A percentile compares a stretch with the other conserved stretches of the same genome.
Evolutionary conservation across 1,140 invertebrate species (phyloP).

Genomic region (Grapholita molesta): DNA sequence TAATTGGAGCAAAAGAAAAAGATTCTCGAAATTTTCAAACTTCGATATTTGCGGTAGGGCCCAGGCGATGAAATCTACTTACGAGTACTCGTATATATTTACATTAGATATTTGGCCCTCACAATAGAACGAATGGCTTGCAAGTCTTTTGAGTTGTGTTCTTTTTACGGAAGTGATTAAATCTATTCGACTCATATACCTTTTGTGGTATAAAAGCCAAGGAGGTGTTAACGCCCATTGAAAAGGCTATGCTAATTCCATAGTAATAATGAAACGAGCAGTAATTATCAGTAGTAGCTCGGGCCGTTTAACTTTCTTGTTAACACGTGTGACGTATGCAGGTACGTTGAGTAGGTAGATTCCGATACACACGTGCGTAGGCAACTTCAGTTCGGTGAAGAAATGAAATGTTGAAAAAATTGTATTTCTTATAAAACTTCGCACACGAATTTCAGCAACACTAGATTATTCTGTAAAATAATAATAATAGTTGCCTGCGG

Average conservation of each 20-base stretch:
- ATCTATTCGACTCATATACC: not conserved
- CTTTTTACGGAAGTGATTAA: not conserved
- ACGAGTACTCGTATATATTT: too few species aligned
- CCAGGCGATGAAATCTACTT: too few species aligned
- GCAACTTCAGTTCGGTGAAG: not conserved
- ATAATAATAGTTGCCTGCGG: too few species aligned
- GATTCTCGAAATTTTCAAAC: too few species aligned
- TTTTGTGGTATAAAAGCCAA: not conserved
- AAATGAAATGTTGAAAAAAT: too few species aligned
- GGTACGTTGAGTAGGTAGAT: not conserved
- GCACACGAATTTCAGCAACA: too few species aligned
- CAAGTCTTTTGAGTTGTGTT: not conserved
- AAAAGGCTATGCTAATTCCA: constrained; percentile 45
- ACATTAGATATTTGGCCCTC: too few species aligned
- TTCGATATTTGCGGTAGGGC: too few species aligned
- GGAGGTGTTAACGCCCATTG: constrained; percentile 28
- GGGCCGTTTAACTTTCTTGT: not conserved
- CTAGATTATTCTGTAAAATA: too few species aligned
- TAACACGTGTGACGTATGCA: not conserved
- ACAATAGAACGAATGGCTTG: too few species aligned
- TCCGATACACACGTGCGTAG: not conserved
- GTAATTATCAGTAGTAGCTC: constrained; percentile 13
- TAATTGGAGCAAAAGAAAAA: too few species aligned
- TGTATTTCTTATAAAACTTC: not conserved
- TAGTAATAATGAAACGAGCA: constrained; percentile 1